Evolutionary conservation across 2,797 vertebrate genomes (phyloP).

Genomic region (Hozukius guyotensis): DNA sequence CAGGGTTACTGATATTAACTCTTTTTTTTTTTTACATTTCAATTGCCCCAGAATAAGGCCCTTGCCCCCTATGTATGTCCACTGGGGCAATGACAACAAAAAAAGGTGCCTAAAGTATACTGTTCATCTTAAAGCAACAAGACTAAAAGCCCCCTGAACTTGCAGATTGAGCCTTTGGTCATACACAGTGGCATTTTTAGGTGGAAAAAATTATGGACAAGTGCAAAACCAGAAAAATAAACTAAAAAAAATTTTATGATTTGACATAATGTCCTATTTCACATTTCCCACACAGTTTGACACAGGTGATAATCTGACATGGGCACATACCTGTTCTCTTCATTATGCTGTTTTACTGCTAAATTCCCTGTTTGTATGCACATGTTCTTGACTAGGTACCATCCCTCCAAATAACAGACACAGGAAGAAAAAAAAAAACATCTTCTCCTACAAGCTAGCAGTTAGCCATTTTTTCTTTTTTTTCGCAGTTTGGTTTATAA

Average conservation of each 20-base stretch:
- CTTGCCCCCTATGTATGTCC: neutral
- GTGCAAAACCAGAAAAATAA: neutral
- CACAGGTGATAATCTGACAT: no score
- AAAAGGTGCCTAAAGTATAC: neutral
- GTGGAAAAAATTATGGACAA: neutral
- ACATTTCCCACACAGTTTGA: no score
- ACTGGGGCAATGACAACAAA: neutral
- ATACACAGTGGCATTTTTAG: neutral
- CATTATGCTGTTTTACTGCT: no score
- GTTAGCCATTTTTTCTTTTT: neutral
- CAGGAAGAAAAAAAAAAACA: neutral
- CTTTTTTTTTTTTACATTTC: neutral
- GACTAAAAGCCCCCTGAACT: neutral
- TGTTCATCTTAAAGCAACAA: neutral
- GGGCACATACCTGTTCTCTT: no score
- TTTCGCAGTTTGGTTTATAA: no score
- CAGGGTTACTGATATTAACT: neutral
- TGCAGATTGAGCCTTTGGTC: neutral
- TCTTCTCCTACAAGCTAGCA: neutral
- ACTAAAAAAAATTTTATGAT: no score
- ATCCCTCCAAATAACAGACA: neutral
- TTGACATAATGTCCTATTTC: no score
- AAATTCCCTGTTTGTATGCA: no score
- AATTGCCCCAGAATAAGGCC: neutral
- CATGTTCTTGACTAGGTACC: neutral